Base-by-base conservation (phyloP, 1,140 invertebrate genomes). In the Bombus pascuorum region DNA sequence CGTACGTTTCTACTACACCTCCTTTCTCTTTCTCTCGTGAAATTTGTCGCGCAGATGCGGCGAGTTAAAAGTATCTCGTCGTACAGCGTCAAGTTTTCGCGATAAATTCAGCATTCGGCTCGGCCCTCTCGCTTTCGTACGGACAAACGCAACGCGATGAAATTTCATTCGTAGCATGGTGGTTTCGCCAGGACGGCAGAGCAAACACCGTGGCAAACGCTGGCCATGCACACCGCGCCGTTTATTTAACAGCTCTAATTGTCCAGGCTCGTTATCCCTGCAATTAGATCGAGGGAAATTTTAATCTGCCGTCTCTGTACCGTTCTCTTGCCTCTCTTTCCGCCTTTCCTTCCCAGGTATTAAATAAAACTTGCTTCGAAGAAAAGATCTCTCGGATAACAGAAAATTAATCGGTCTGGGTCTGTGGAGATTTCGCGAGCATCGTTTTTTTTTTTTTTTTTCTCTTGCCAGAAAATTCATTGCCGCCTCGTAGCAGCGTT, bases 191-290 rank as follows among this genome's bases (percentile, higher is more conserved):
- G 18, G 3, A 18, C n/a, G 28, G 47, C 25, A n/a, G 70, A n/a
- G n/a, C 47, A 42, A 53, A 73, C 18, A 59, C 13, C 18, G 9
- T 1, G 62, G n/a, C 39, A 28, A 18, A 5, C 25, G 34, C 44
- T 22, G 18, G 53, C n/a, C 37, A 28, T 32, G 65, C 42, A 34
- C 37, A 25, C 73, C 12, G 42, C 22, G 32, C 25, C 78, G 34
- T 83, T 83, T 83, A 77, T 83, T 83, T 70, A 68, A 84, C 37
- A 84, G 47, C 76, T 84, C 34, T 84, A 84, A 84, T 84, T 78
- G 75, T 84, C 83, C 75, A 18, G 28, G 68, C 53, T 80, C 76
- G 62, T 84, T 84, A 84, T 84, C 76, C 76, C 39, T 32, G 66
- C 66, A 84, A 79, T 84, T 84, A 70, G 66, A 79, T 84, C 62